A percentile compares a stretch with the other conserved stretches of the same genome.
These are phyloP conservation scores for Macquaria australasica DNA, from an alignment of 2,113 vertebrate genomes.

Conservation along the genomic window DNA sequence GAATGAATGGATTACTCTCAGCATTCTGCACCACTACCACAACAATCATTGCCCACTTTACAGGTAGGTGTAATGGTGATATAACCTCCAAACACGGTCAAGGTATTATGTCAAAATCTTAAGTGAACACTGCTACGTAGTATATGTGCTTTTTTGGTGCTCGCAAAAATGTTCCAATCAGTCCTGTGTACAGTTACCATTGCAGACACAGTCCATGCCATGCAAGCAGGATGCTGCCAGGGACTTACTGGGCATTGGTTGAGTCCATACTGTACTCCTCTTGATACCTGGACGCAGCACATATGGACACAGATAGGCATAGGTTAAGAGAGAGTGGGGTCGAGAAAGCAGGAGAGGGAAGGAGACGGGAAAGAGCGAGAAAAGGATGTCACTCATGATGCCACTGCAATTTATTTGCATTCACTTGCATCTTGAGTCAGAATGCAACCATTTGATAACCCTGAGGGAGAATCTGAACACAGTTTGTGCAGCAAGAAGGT, in stretches of 20 bases:
- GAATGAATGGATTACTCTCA: neutral
- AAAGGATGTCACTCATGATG: constrained; percentile 26
- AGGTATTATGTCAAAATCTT: constrained; percentile 21
- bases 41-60: constrained; percentile 13
- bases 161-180: neutral
- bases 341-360: constrained; percentile 24
- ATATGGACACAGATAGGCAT: constrained; percentile 80
- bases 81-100: constrained; percentile 12
- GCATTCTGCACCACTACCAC: constrained; percentile 14
- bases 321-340: constrained; percentile 60
- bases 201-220: constrained; percentile 72
- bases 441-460: constrained; percentile 11
- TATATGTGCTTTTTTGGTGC: constrained; percentile 29
- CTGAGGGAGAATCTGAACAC: neutral
- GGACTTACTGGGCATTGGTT: constrained; percentile 91
- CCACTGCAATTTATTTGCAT: constrained; percentile 25
- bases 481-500: constrained; percentile 30
- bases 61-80: neutral
- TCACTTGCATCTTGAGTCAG: constrained; percentile 35
- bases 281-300: constrained; percentile 83
- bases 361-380: constrained; percentile 25
- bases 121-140: constrained; percentile 4
- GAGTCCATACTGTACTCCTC: constrained; percentile 96
- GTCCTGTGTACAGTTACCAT: constrained; percentile 42
- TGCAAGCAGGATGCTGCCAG: constrained; percentile 78